Evolutionary conservation across 2,113 vertebrate species (phyloP).

Genomic region (Caracal caracal): DNA sequence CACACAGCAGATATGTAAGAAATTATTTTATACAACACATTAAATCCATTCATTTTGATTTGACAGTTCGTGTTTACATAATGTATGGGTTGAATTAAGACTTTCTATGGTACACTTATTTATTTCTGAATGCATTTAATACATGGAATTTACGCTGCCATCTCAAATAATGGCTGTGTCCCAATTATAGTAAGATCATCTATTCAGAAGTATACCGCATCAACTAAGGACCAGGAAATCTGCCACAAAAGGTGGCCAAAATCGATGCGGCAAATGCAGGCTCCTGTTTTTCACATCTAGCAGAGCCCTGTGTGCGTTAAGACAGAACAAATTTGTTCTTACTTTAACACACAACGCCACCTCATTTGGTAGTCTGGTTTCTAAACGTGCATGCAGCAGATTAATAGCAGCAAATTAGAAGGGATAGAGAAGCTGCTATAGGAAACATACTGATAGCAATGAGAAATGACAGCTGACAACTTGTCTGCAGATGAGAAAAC

Average conservation of each 20-base stretch:
- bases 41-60: constrained; percentile 36
- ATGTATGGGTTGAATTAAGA: constrained; percentile 45
- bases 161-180: not conserved
- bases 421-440: not conserved
- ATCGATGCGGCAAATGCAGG: not conserved
- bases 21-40: constrained; percentile 38
- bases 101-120: constrained; percentile 33
- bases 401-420: constrained; percentile 69
- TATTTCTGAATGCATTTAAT: constrained; percentile 53
- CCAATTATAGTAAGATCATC: not conserved
- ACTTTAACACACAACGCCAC: not conserved
- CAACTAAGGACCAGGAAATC: not conserved
- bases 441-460: constrained; percentile 58
- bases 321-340: not conserved
- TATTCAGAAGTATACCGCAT: not conserved
- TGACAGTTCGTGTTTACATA: constrained; percentile 18
- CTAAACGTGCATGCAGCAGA: constrained; percentile 41
- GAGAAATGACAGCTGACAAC: constrained; percentile 73
- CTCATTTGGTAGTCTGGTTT: constrained; percentile 60
- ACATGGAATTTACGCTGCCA: not conserved
- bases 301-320: not conserved
- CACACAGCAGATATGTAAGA: constrained; percentile 11
- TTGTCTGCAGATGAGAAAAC: constrained; percentile 55
- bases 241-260: not conserved
- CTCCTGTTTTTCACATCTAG: not conserved